phyloP scores from a whole-genome alignment of 2,888 invertebrate genomes.

The Thereva unica region DNA sequence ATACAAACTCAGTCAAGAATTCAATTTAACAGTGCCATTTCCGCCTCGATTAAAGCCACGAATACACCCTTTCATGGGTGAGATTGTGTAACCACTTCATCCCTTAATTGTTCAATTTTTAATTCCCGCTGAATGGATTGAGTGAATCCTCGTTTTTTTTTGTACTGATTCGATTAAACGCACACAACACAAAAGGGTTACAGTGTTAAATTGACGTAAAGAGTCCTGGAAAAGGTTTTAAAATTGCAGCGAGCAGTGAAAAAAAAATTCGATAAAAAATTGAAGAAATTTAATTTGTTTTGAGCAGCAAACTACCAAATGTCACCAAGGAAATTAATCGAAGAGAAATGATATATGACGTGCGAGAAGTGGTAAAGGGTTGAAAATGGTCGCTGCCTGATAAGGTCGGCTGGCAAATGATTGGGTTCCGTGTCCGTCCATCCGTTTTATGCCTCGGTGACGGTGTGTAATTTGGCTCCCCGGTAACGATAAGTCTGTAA shows the following conservation, averaged over 20 bases:
- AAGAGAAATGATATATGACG: constrained; percentile 58
- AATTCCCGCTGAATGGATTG: constrained; percentile 38
- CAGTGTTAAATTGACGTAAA: constrained; percentile 27
- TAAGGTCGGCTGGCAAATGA: constrained; percentile 25
- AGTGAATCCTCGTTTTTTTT: constrained; percentile 39
- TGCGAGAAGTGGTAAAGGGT: constrained; percentile 26
- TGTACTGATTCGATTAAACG: constrained; percentile 38
- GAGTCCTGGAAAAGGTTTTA: constrained; percentile 27
- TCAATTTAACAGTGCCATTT: no score
- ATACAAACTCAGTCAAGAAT: no score
- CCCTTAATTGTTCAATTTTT: constrained; percentile 41
- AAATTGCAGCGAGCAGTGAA: not conserved
- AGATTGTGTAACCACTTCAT: constrained; percentile 37
- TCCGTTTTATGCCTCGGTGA: not conserved
- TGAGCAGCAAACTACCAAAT: constrained; percentile 48
- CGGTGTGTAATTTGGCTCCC: constrained; percentile 21
- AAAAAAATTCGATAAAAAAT: not conserved
- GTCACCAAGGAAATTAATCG: constrained; percentile 59
- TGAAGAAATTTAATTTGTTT: constrained; percentile 41
- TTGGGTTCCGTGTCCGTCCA: not conserved
- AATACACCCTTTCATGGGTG: no score
- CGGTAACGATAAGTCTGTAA: constrained; percentile 38
- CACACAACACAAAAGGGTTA: constrained; percentile 36
- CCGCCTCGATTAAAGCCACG: no score
- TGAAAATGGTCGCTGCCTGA: constrained; percentile 7